These are phyloP conservation scores for Antitype chi DNA, from an alignment of 2,888 invertebrate species.

Conservation along the genomic window DNA sequence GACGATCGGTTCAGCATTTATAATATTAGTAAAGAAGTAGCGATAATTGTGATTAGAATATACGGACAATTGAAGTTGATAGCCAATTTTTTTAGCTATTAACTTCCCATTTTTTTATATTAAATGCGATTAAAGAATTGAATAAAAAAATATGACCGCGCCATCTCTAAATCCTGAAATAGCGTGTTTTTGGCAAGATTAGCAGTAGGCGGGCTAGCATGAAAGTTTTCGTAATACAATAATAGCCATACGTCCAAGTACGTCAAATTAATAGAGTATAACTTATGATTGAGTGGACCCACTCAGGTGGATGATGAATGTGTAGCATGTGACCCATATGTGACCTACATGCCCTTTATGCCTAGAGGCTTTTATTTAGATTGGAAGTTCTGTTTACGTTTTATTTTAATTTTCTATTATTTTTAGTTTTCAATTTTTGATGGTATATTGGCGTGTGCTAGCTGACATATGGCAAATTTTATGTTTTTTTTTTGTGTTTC, in stretches of 20 bases:
- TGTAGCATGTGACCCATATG: constrained; percentile 30
- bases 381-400: too few species aligned
- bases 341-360: too few species aligned
- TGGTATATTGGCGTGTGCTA: too few species aligned
- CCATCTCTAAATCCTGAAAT: not conserved
- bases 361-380: too few species aligned
- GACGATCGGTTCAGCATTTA: too few species aligned
- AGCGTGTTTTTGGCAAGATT: not conserved
- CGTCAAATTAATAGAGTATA: constrained; percentile 30
- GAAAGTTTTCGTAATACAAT: not conserved
- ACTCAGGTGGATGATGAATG: constrained; percentile 39
- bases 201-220: not conserved
- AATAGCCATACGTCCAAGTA: not conserved
- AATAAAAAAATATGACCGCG: not conserved
- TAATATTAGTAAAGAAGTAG: too few species aligned
- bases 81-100: not conserved
- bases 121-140: not conserved
- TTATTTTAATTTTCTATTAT: too few species aligned
- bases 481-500: too few species aligned
- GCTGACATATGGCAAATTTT: too few species aligned
- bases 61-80: not conserved
- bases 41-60: not conserved
- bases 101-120: not conserved
- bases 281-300: constrained; percentile 40
- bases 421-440: too few species aligned